phyloP scores from a whole-genome alignment of 2,113 vertebrate species.

The Parus major region DNA sequence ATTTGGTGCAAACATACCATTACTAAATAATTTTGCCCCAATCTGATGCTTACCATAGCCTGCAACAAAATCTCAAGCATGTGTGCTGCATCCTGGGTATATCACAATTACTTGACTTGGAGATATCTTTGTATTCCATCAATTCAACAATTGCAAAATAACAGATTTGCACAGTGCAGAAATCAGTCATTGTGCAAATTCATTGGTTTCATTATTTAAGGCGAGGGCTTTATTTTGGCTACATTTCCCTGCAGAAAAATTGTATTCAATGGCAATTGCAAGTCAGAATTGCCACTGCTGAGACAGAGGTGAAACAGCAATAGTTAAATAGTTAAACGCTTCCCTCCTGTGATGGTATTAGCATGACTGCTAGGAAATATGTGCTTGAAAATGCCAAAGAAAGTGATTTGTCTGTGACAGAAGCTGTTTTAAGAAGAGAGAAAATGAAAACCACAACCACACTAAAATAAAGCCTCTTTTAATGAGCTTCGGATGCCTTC shows the following conservation, averaged over 20 bases:
- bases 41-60: neutral
- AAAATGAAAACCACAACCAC: conserved; percentile 60
- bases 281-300: neutral
- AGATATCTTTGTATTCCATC: neutral
- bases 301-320: conserved; percentile 20
- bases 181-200: neutral
- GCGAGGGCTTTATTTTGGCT: neutral
- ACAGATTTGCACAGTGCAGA: neutral
- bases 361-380: conserved; percentile 45
- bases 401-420: conserved; percentile 62
- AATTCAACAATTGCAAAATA: neutral
- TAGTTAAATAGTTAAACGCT: conserved; percentile 42
- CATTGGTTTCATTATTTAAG: neutral
- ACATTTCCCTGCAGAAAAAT: neutral
- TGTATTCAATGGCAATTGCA: neutral
- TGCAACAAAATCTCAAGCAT: neutral
- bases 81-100: neutral
- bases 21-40: neutral
- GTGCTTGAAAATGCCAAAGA: conserved; percentile 41
- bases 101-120: neutral
- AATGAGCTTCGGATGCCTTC: conserved; percentile 55
- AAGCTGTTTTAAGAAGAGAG: conserved; percentile 41
- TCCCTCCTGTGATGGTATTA: conserved; percentile 46
- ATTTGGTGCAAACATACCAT: neutral
- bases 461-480: conserved; percentile 57